Percentiles rank a stretch among this genome's conserved stretches.
phyloP scores from a whole-genome alignment of 2,888 invertebrate genomes.

The Amblyteles armatorius region DNA sequence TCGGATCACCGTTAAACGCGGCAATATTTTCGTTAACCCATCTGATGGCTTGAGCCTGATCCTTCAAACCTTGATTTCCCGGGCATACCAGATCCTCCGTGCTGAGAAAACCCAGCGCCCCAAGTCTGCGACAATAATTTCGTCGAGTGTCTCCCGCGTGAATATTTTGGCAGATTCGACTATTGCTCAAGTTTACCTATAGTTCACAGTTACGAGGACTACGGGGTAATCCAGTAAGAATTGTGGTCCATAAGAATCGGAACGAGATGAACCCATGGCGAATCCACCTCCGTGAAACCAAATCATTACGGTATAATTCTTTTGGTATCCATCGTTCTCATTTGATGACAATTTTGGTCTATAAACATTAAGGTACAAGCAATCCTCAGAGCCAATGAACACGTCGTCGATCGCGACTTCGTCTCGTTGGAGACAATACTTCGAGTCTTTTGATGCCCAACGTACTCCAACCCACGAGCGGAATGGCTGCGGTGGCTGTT shows the following conservation, averaged over 20 bases:
- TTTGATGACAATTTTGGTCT: constrained; percentile 85
- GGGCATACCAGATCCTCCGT: constrained; percentile 88
- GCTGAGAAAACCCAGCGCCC: constrained; percentile 88
- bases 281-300: constrained; percentile 92
- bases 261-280: constrained; percentile 90
- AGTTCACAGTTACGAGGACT: constrained; percentile 89
- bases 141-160: neutral
- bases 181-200: constrained; percentile 83
- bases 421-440: constrained; percentile 91
- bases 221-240: constrained; percentile 90
- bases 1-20: constrained; percentile 88
- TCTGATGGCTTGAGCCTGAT: constrained; percentile 87
- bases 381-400: constrained; percentile 91
- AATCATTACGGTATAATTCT: constrained; percentile 87
- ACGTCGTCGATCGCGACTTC: constrained; percentile 83
- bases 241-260: constrained; percentile 89
- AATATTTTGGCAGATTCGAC: neutral
- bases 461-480: constrained; percentile 88
- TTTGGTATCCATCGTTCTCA: constrained; percentile 77
- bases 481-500: constrained; percentile 88
- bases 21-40: constrained; percentile 88
- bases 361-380: constrained; percentile 92
- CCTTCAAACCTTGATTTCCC: constrained; percentile 89
- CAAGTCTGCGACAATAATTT: constrained; percentile 79
- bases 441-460: constrained; percentile 88